Evolutionary conservation across 2,113 vertebrate genomes (phyloP).

Genomic region (Mesitornis unicolor): DNA sequence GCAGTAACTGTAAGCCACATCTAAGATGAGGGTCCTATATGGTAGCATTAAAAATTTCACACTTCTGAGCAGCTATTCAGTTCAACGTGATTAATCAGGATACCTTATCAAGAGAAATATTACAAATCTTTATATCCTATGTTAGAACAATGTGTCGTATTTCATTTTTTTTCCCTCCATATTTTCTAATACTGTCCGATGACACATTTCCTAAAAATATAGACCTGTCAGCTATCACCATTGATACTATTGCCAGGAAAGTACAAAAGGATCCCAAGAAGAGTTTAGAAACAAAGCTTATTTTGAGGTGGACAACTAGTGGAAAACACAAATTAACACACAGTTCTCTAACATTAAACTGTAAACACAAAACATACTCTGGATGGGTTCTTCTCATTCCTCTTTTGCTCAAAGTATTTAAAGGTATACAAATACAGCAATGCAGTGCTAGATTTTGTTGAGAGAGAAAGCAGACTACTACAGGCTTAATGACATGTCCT

Average conservation of each 20-base stretch:
- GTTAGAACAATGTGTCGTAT: neutral
- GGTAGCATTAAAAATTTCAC: neutral
- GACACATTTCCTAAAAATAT: neutral
- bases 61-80: neutral
- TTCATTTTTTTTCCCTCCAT: neutral
- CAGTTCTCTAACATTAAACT: neutral
- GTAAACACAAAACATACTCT: neutral
- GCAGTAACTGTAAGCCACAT: neutral
- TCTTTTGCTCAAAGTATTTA: neutral
- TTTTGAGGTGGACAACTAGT: neutral
- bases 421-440: neutral
- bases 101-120: neutral
- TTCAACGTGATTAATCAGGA: neutral
- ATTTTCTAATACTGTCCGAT: neutral
- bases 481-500: neutral
- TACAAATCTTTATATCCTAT: neutral
- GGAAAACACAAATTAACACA: neutral
- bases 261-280: neutral
- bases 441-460: neutral
- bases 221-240: neutral
- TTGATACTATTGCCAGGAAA: neutral
- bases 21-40: neutral
- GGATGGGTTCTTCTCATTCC: neutral
- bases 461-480: neutral
- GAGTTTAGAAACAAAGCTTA: neutral